Evolutionary conservation across 2,797 vertebrate genomes (phyloP).

Genomic region (Schizothorax lantsangensis): DNA sequence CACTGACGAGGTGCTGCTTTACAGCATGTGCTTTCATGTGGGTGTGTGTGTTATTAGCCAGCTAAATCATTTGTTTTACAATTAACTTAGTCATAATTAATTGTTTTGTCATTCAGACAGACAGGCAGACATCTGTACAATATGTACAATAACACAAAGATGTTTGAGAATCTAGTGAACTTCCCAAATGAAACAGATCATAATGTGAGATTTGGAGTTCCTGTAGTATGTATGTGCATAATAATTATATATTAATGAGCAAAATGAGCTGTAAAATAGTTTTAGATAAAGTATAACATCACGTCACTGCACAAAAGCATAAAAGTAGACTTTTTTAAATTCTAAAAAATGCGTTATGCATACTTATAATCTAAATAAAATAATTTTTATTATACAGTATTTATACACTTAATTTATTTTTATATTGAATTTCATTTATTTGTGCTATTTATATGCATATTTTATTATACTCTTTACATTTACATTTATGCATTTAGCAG

Average conservation of each 20-base stretch:
- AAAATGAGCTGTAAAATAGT: background rate
- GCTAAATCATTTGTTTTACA: constrained; percentile 10
- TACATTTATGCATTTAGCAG: no score
- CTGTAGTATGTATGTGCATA: background rate
- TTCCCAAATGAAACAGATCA: background rate
- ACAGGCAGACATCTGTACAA: background rate
- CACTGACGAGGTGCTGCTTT: constrained; percentile 56
- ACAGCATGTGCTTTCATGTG: constrained; percentile 12
- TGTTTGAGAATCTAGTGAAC: background rate
- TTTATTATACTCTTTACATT: no score
- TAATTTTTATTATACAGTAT: background rate
- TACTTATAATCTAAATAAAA: no score
- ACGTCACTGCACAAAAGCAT: background rate
- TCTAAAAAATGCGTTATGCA: no score
- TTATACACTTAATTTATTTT: background rate
- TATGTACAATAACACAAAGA: background rate
- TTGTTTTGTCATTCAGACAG: background rate
- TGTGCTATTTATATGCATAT: background rate
- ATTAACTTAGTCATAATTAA: background rate
- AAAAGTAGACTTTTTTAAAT: no score
- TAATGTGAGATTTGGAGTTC: background rate
- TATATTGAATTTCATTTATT: background rate
- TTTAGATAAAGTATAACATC: no score
- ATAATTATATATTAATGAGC: background rate
- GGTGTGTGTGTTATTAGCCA: constrained; percentile 3